Percentiles rank a stretch among this genome's conserved stretches.
Conservation (phyloP, 1,140 invertebrate genomes). For the Elymnias hypermnestra region DNA sequence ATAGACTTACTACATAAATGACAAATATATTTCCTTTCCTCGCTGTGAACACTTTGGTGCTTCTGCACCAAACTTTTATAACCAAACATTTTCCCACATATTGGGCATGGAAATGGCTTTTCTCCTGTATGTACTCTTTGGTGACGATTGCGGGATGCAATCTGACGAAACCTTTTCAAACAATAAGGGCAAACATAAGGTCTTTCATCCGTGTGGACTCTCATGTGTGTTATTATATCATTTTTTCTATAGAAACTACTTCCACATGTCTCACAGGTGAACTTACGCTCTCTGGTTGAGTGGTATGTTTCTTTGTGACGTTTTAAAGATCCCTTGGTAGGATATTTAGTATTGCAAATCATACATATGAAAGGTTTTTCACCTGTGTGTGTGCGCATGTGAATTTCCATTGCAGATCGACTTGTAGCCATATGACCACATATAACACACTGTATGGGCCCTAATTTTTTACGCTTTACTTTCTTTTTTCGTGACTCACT, state of each 20-base stretch:
- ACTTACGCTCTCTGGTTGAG: slow-evolving; percentile 49
- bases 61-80: slow-evolving; percentile 52
- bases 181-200: slow-evolving; percentile 78
- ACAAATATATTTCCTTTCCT: slow-evolving; percentile 54
- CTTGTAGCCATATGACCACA: slow-evolving; percentile 43
- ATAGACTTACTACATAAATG: slow-evolving; percentile 53
- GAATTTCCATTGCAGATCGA: slow-evolving; percentile 80
- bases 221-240: too few species aligned
- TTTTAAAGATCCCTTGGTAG: slow-evolving; percentile 70
- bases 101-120: slow-evolving; percentile 53
- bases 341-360: slow-evolving; percentile 76
- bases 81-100: slow-evolving; percentile 60
- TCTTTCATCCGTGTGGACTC: slow-evolving; percentile 56
- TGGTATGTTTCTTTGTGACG: slow-evolving; percentile 73
- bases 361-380: slow-evolving; percentile 87
- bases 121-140: slow-evolving; percentile 57
- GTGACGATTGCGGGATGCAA: slow-evolving; percentile 55
- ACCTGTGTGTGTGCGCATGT: slow-evolving; percentile 87
- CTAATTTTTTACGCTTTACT: slow-evolving; percentile 22
- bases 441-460: slow-evolving; percentile 41
- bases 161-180: slow-evolving; percentile 52
- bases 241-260: slow-evolving; percentile 63
- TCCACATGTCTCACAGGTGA: slow-evolving; percentile 65
- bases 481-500: too few species aligned
- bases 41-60: slow-evolving; percentile 72